phyloP scores from a whole-genome alignment of 2,113 vertebrate species.

The Bujurquina vittata region DNA sequence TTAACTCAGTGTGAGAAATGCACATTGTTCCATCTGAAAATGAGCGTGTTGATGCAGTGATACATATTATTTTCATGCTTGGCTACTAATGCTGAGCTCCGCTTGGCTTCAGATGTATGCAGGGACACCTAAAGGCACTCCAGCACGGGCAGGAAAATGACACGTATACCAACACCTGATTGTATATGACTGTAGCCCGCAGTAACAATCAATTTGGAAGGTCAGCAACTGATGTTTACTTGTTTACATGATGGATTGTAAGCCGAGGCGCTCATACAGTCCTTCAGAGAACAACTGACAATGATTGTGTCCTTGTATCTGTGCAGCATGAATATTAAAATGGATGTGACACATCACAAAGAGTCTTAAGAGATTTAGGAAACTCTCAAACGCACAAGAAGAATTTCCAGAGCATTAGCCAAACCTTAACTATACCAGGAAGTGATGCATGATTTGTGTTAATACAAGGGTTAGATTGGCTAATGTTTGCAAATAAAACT shows the following conservation, averaged over 20 bases:
- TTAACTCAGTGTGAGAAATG: neutral
- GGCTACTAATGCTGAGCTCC: neutral
- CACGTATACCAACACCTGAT: neutral
- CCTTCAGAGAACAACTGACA: slow-evolving; percentile 17
- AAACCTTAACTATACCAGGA: neutral
- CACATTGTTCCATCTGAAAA: too few relatives aligned
- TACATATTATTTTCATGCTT: neutral
- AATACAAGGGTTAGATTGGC: neutral
- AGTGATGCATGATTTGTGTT: neutral
- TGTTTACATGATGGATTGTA: slow-evolving; percentile 9
- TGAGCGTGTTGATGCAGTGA: neutral
- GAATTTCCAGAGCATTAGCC: neutral
- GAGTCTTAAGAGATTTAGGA: neutral
- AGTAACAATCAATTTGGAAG: slow-evolving; percentile 13
- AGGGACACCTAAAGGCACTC: neutral
- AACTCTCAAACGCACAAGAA: neutral
- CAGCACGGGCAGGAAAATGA: neutral
- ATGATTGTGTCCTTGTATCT: slow-evolving; percentile 10
- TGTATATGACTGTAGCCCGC: neutral
- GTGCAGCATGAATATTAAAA: slow-evolving; percentile 10
- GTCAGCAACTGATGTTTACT: slow-evolving; percentile 5
- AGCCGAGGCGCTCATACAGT: neutral
- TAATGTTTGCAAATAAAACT: neutral
- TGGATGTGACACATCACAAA: neutral
- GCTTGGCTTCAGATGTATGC: neutral